phyloP scores from a whole-genome alignment of 2,113 vertebrate species.

The Oriolus oriolus region DNA sequence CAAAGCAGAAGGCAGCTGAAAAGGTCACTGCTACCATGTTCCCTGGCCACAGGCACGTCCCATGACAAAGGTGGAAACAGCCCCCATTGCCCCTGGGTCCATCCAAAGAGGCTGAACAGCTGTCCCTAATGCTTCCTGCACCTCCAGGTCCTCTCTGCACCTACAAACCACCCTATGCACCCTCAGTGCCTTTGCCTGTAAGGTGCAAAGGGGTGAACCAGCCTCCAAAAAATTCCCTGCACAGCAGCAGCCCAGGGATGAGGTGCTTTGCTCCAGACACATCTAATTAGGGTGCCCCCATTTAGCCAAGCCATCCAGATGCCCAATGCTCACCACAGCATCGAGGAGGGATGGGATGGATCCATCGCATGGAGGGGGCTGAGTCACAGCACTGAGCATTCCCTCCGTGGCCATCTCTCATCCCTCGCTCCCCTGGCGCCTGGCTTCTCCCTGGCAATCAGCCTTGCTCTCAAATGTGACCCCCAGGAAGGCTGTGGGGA shows the following conservation, averaged over 20 bases:
- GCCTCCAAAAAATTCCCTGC: background rate
- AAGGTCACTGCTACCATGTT: background rate
- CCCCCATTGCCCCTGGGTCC: background rate
- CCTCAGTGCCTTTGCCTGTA: background rate
- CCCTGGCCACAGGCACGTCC: background rate
- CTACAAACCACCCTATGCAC: background rate
- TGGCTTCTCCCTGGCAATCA: background rate
- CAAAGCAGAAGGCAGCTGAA: background rate
- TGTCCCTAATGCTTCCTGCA: background rate
- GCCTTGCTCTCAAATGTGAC: background rate
- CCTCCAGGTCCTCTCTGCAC: background rate
- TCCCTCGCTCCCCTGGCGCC: rapidly evolving
- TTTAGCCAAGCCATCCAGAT: background rate
- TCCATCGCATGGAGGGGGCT: background rate
- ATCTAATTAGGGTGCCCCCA: background rate
- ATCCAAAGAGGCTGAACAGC: background rate
- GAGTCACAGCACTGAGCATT: background rate
- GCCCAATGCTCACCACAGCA: rapidly evolving
- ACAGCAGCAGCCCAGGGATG: background rate
- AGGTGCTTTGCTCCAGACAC: background rate
- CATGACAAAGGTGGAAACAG: background rate
- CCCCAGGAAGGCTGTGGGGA: background rate
- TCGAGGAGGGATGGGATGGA: background rate
- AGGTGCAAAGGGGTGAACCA: background rate
- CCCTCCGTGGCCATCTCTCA: background rate